Evolutionary conservation across 2,888 invertebrate species (phyloP).

Genomic region (Sarcophaga carnaria): DNA sequence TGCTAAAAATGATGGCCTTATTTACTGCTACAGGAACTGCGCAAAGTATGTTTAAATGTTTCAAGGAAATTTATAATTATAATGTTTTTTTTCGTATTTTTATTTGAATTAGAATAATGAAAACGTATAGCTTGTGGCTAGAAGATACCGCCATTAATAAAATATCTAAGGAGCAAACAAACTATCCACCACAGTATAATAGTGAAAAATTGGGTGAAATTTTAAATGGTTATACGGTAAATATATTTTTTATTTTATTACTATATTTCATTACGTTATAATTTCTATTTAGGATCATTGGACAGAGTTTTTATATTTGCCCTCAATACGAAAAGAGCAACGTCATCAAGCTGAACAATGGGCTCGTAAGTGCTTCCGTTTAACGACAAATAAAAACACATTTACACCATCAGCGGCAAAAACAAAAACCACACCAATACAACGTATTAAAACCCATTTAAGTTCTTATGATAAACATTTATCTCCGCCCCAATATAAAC

Average conservation of each 20-base stretch:
- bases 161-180: conserved; percentile 76
- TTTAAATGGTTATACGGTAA: conserved; percentile 84
- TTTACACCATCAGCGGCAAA: conserved; percentile 75
- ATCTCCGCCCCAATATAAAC: conserved; percentile 82
- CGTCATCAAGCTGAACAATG: conserved; percentile 83
- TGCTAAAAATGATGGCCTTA: conserved; percentile 77
- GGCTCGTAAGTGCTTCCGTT: conserved; percentile 83
- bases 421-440: conserved; percentile 81
- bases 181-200: conserved; percentile 89
- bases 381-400: conserved; percentile 68
- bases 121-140: conserved; percentile 88
- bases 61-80: background rate
- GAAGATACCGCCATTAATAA: conserved; percentile 90
- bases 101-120: conserved; percentile 83
- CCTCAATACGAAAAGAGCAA: conserved; percentile 83
- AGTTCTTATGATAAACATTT: conserved; percentile 86
- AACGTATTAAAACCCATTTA: conserved; percentile 84
- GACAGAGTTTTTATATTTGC: conserved; percentile 86
- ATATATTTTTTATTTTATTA: background rate
- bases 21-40: conserved; percentile 80
- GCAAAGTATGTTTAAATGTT: conserved; percentile 75
- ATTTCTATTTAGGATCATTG: conserved; percentile 83
- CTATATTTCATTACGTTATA: background rate
- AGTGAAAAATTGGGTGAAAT: conserved; percentile 85
- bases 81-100: background rate